Base-by-base conservation (phyloP, 2,113 vertebrate genomes). In the Lagenorhynchus albirostris region DNA sequence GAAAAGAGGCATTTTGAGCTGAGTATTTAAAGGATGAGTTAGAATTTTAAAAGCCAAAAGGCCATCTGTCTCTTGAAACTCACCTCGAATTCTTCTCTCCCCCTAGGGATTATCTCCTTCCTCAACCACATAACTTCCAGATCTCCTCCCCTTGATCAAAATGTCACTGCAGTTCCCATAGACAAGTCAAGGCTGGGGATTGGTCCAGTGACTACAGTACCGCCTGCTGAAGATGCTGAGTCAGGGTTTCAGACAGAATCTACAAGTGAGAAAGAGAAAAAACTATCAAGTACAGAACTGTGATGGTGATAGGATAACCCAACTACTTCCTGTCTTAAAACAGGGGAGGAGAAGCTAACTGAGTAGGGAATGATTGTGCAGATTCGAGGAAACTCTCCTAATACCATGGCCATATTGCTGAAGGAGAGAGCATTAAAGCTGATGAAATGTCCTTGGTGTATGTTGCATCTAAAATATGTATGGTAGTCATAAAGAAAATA, bases 21-120 rank as follows among this genome's bases (percentile, higher is more conserved):
- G n/a, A 89, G 5, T 73, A 63, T 70, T 74, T 67, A 82, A 77
- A 94, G 38, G 36, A 80, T 80, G 41, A 92, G 8, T 65, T 44
- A 14, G 33, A 91, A 76, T 90, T 83, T 80, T 83, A 77, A 92
- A 91, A 90, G 79, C 38, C 83, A 33, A 87, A 88, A 77, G 36
- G 47, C 29, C 29, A 23, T 11, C 25, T 93, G 33, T 63, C 53
- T 86, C 14, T 53, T 92, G 74, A 94, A 86, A 50, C 11, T 83
- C 23, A 90, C 33, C 9, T 92, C n/a, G 36, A 41, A 33, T 63
- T 96, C 26, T 95, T 82, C 33, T 90, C 38, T 86, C 95, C 33
- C 62, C 58, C 9, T 92, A 98, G 97, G 96, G 8, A 87, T 98
- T 53, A 47, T 97, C 63, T 95, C 80, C 50, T 92, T 98, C 63